Evolutionary conservation across 2,797 vertebrate species (phyloP).

Genomic region (Gambusia yucatana): DNA sequence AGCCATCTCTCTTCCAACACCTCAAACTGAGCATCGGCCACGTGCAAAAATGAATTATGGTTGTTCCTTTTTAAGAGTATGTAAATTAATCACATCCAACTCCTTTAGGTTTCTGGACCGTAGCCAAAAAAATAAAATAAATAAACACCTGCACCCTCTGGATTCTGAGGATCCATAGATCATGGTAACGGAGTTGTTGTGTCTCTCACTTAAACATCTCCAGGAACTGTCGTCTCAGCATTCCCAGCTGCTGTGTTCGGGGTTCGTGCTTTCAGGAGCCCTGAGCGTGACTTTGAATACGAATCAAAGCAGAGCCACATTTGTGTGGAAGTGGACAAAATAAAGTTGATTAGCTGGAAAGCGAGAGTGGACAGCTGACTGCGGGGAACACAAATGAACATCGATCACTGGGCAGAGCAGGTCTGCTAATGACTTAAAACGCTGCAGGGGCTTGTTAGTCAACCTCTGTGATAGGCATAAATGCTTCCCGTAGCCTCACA

Average conservation of each 20-base stretch:
- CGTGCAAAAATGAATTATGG: conserved; percentile 80
- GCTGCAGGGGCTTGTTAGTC: conserved; percentile 74
- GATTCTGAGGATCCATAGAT: conserved; percentile 70
- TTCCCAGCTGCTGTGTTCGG: conserved; percentile 50
- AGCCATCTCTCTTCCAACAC: conserved; percentile 82
- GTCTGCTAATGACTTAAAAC: conserved; percentile 69
- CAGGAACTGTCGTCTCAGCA: conserved; percentile 21
- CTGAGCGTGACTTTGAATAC: conserved; percentile 59
- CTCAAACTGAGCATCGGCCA: conserved; percentile 76
- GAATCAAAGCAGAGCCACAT: conserved; percentile 29
- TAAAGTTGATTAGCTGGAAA: conserved; percentile 67
- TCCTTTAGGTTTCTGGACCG: conserved; percentile 78
- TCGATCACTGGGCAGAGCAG: conserved; percentile 67
- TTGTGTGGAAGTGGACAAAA: conserved; percentile 43
- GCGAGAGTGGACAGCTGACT: conserved; percentile 73
- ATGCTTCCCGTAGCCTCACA: conserved; percentile 55
- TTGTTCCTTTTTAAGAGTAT: conserved; percentile 78
- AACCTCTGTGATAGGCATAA: conserved; percentile 57
- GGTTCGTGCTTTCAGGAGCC: conserved; percentile 56
- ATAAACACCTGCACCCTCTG: conserved; percentile 75
- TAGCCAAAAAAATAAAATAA: conserved; percentile 61
- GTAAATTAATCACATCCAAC: conserved; percentile 83
- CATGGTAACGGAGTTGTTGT: conserved; percentile 75
- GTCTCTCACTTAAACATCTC: conserved; percentile 39
- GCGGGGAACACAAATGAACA: conserved; percentile 73